A percentile compares a stretch with the other conserved stretches of the same genome.
phyloP scores from a whole-genome alignment of 2,113 vertebrate species.

The Sterrhoptilus dennistouni region DNA sequence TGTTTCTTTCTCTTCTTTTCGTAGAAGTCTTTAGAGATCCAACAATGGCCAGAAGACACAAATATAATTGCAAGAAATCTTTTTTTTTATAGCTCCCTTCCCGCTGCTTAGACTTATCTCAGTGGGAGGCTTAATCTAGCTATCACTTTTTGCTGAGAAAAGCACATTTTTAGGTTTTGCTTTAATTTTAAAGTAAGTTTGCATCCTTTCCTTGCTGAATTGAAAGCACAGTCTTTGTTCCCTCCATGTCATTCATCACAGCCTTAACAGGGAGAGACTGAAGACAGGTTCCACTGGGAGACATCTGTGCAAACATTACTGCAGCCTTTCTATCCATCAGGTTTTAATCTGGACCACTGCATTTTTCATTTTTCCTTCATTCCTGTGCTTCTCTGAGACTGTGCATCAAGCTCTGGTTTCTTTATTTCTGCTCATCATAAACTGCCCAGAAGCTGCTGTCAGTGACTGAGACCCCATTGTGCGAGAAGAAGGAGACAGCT shows the following conservation, averaged over 20 bases:
- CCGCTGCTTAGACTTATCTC: neutral
- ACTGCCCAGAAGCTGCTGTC: neutral
- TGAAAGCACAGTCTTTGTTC: neutral
- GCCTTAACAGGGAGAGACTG: neutral
- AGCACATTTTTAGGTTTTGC: slow-evolving; percentile 8
- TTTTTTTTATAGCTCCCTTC: neutral
- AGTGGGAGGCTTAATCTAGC: slow-evolving; percentile 18
- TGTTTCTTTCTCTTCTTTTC: neutral
- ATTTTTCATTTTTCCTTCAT: neutral
- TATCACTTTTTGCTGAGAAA: slow-evolving; percentile 29
- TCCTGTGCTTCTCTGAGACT: neutral
- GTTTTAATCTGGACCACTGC: neutral
- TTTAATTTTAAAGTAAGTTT: slow-evolving; percentile 15
- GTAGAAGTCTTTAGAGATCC: neutral
- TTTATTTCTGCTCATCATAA: neutral
- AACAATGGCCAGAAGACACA: neutral
- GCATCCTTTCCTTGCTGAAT: neutral
- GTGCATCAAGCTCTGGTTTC: neutral
- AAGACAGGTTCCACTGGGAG: slow-evolving; percentile 20
- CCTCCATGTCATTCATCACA: neutral
- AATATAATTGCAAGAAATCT: neutral
- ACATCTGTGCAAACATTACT: slow-evolving; percentile 7
- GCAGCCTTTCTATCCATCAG: neutral
- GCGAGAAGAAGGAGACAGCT: neutral
- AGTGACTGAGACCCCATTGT: neutral